Evolutionary conservation across 1,140 invertebrate genomes (phyloP).

Genomic region (Lepidurus arcticus): DNA sequence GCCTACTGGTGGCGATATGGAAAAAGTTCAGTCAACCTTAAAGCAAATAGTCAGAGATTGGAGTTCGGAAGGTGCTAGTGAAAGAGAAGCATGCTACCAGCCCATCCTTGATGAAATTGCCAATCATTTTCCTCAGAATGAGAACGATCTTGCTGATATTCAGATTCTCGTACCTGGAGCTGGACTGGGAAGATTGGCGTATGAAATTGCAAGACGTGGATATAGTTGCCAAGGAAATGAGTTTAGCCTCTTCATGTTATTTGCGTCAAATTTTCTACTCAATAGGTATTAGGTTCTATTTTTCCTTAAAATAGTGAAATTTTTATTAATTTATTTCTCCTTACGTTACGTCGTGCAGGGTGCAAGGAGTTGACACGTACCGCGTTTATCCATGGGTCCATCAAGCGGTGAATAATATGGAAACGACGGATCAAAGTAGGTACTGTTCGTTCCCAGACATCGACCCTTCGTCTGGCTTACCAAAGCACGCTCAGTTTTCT

Average conservation of each 20-base stretch:
- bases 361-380: slow-evolving; percentile 52
- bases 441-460: slow-evolving; percentile 84
- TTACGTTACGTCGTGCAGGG: slow-evolving; percentile 46
- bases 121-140: slow-evolving; percentile 59
- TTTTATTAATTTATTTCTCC: background rate
- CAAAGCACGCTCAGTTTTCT: slow-evolving; percentile 68
- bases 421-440: slow-evolving; percentile 70
- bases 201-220: slow-evolving; percentile 82
- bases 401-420: slow-evolving; percentile 83
- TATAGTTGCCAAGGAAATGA: slow-evolving; percentile 95
- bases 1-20: slow-evolving; percentile 54
- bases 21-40: slow-evolving; percentile 84
- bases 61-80: slow-evolving; percentile 73
- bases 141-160: slow-evolving; percentile 49
- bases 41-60: slow-evolving; percentile 95
- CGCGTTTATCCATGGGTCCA: slow-evolving; percentile 89
- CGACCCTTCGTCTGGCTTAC: slow-evolving; percentile 59
- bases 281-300: slow-evolving; percentile 60
- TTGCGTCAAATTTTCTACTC: slow-evolving; percentile 90
- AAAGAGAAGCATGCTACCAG: slow-evolving; percentile 80
- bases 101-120: slow-evolving; percentile 84
- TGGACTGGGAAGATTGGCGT: slow-evolving; percentile 85
- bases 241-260: slow-evolving; percentile 94
- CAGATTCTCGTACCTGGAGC: slow-evolving; percentile 89
- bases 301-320: background rate